These are phyloP conservation scores for Ahaetulla prasina DNA, from an alignment of 2,113 vertebrate genomes.

Conservation along the genomic window DNA sequence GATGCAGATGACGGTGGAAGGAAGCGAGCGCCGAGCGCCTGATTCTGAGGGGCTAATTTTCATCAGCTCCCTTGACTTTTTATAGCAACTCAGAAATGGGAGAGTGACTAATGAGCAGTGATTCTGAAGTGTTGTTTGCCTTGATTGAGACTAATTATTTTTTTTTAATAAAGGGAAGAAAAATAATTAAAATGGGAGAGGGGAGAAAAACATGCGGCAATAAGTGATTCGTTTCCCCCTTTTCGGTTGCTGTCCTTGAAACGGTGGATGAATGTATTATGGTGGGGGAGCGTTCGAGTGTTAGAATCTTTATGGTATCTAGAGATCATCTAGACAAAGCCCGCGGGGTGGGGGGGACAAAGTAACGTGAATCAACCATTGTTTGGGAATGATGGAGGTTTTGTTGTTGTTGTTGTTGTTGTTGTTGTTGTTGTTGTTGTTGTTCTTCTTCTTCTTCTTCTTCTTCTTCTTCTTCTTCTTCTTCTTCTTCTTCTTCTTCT, in stretches of 20 bases:
- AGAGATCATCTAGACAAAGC: neutral
- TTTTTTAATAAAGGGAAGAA: conserved; percentile 60
- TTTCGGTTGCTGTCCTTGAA: conserved; percentile 29
- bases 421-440: too few relatives aligned
- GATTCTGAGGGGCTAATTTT: conserved; percentile 66
- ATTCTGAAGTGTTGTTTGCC: conserved; percentile 67
- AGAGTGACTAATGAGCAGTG: conserved; percentile 63
- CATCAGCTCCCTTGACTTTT: conserved; percentile 62
- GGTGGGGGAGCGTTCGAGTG: fast-evolving
- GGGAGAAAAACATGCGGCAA: conserved; percentile 45
- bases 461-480: too few relatives aligned
- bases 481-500: too few relatives aligned
- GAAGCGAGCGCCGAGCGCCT: conserved; percentile 46
- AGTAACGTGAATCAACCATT: neutral
- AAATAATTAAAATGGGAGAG: conserved; percentile 62
- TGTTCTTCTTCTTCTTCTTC: too few relatives aligned
- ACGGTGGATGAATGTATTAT: neutral
- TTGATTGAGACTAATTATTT: conserved; percentile 73
- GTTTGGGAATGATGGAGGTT: neutral
- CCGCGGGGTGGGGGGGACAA: neutral
- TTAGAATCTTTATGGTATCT: neutral
- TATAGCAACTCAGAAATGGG: conserved; percentile 59
- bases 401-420: too few relatives aligned
- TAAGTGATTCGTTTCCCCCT: conserved; percentile 50
- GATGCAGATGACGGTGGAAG: conserved; percentile 42